Percentiles rank a stretch among this genome's conserved stretches.
Evolutionary conservation across 1,140 invertebrate genomes (phyloP).

Genomic region (Drosophila tsacasi): DNA sequence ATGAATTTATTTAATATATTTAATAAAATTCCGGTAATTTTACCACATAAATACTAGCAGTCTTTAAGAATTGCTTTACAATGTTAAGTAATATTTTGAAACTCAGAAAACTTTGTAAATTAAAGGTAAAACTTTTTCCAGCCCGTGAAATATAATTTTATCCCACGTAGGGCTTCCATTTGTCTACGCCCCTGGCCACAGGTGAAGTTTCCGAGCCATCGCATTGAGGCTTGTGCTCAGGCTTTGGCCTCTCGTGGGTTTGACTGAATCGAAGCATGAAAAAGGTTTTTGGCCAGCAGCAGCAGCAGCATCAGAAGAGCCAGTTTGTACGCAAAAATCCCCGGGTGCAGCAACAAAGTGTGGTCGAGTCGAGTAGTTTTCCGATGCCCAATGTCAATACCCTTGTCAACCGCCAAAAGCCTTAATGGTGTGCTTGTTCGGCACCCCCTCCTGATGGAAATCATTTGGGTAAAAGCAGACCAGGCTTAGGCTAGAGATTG

Average conservation of each 20-base stretch:
- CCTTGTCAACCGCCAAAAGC: slow-evolving; percentile 70
- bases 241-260: slow-evolving; percentile 35
- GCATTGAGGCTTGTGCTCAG: slow-evolving; percentile 43
- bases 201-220: slow-evolving; percentile 63
- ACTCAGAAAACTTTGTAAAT: too few relatives aligned
- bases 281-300: slow-evolving; percentile 73
- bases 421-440: slow-evolving; percentile 21
- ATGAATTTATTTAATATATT: background rate
- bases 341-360: slow-evolving; percentile 47
- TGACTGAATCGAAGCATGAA: slow-evolving; percentile 74
- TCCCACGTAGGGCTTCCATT: background rate
- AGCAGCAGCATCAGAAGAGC: background rate
- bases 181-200: slow-evolving; percentile 15
- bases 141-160: background rate
- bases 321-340: slow-evolving; percentile 42
- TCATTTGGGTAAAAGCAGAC: slow-evolving; percentile 59
- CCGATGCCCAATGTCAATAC: slow-evolving; percentile 78
- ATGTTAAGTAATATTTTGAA: too few relatives aligned
- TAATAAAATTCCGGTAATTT: too few relatives aligned
- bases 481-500: slow-evolving; percentile 38
- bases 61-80: background rate
- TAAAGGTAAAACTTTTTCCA: too few relatives aligned
- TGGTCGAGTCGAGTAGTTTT: slow-evolving; percentile 52
- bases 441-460: slow-evolving; percentile 1
- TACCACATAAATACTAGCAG: too few relatives aligned